A percentile compares a stretch with the other conserved stretches of the same genome.
These are phyloP conservation scores for Trachymyrmex septentrionalis DNA, from an alignment of 1,140 invertebrate species.

Conservation along the genomic window DNA sequence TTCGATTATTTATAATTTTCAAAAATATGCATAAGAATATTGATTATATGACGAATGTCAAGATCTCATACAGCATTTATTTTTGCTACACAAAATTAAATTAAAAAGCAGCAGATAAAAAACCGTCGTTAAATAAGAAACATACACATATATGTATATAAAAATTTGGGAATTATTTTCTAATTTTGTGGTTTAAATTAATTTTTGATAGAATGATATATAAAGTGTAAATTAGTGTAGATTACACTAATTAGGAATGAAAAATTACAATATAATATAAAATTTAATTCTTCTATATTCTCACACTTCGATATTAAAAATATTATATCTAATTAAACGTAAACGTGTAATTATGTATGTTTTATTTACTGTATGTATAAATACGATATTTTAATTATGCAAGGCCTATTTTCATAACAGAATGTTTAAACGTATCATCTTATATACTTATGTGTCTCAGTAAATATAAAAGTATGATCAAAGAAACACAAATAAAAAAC, in stretches of 20 bases:
- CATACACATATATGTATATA: not conserved
- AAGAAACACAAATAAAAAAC: slow-evolving; percentile 11
- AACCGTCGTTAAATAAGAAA: not conserved
- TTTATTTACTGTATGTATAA: not conserved
- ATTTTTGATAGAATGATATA: not conserved
- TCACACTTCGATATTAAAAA: not conserved
- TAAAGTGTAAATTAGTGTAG: not conserved
- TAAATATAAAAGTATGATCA: slow-evolving; percentile 31
- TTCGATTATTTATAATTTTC: not conserved
- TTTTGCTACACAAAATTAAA: not conserved
- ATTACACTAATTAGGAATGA: not conserved
- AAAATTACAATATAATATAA: not conserved
- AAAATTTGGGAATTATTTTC: not conserved
- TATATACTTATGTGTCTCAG: not conserved
- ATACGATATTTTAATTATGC: not conserved
- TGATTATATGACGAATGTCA: not conserved
- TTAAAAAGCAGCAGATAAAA: not conserved
- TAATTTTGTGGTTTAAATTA: slow-evolving; percentile 9
- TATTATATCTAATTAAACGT: slow-evolving; percentile 5
- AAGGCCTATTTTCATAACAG: slow-evolving; percentile 13
- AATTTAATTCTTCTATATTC: slow-evolving; percentile 1
- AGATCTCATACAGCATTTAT: not conserved
- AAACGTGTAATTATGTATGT: not conserved
- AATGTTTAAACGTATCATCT: slow-evolving; percentile 16
- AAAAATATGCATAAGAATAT: not conserved